Conservation (phyloP, 2,797 vertebrate genomes). For the Chelidonichthys spinosus region DNA sequence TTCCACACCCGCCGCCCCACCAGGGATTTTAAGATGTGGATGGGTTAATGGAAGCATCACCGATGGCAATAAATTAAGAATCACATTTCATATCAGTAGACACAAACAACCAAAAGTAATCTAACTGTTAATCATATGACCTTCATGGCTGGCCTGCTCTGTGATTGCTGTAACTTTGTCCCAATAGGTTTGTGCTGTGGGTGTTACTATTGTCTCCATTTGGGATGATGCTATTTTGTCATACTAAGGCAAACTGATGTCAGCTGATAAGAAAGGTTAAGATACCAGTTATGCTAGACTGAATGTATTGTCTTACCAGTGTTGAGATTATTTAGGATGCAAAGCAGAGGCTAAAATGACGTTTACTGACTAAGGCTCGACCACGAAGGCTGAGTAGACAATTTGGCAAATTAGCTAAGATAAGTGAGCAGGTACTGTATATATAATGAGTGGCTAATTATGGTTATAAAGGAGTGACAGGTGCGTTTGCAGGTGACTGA, state of each 20-base stretch:
- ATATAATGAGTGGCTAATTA: not conserved
- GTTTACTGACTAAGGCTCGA: not conserved
- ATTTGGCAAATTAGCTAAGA: not conserved
- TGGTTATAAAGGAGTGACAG: not conserved
- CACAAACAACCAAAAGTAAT: constrained; percentile 34
- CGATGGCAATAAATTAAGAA: constrained; percentile 33
- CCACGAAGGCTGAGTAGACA: not conserved
- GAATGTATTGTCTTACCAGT: constrained; percentile 1
- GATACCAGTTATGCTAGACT: constrained; percentile 4
- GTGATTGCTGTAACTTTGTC: not conserved
- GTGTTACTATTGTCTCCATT: not conserved
- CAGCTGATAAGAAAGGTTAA: constrained; percentile 9
- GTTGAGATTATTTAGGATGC: not conserved
- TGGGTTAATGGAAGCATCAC: constrained; percentile 47
- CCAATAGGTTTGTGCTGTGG: constrained; percentile 3
- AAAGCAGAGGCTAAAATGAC: not conserved
- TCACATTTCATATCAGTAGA: constrained; percentile 36
- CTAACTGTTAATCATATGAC: constrained; percentile 23
- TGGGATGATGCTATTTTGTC: constrained; percentile 3
- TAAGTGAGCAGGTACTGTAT: not conserved
- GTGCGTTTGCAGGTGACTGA: not conserved
- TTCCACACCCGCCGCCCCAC: constrained; percentile 15
- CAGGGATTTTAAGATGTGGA: constrained; percentile 45
- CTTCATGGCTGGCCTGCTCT: constrained; percentile 17
- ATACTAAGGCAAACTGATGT: not conserved